phyloP scores from a whole-genome alignment of 2,888 invertebrate genomes.

The Leptopilina myrica region DNA sequence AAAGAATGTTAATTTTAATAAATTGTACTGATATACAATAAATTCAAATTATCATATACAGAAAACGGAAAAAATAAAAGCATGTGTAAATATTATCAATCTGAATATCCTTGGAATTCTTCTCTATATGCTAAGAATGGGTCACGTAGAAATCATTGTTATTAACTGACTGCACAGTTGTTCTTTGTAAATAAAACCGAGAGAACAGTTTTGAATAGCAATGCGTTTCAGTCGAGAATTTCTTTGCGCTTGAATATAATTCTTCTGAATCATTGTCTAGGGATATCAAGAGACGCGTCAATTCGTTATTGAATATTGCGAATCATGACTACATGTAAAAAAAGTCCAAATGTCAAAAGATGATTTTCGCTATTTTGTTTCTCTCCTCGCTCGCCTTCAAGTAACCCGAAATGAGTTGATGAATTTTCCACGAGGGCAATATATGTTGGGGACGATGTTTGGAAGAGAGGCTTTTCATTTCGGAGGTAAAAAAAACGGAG shows the following conservation, averaged over 20 bases:
- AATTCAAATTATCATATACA: no score
- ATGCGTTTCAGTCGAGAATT: slow-evolving; percentile 10
- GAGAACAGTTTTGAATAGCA: slow-evolving; percentile 33
- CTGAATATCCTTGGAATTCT: slow-evolving; percentile 32
- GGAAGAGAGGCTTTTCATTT: no score
- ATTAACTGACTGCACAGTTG: not conserved
- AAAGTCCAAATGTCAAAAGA: no score
- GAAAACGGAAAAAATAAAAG: no score
- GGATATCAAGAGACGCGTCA: no score
- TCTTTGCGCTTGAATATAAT: not conserved
- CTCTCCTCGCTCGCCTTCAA: slow-evolving; percentile 41
- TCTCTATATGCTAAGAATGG: slow-evolving; percentile 14
- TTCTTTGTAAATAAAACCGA: slow-evolving; percentile 27
- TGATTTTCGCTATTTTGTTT: no score
- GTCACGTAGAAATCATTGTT: slow-evolving; percentile 29
- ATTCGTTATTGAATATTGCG: no score
- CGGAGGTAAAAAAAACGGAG: no score
- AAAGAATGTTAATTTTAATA: no score
- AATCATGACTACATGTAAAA: no score
- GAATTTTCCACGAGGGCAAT: slow-evolving; percentile 53
- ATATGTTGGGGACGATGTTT: slow-evolving; percentile 9
- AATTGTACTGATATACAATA: no score
- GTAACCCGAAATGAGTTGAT: slow-evolving; percentile 51
- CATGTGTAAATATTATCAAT: no score
- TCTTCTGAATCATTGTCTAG: slow-evolving; percentile 4